These are phyloP conservation scores for Alauda arvensis DNA, from an alignment of 2,797 vertebrate genomes.

Conservation along the genomic window DNA sequence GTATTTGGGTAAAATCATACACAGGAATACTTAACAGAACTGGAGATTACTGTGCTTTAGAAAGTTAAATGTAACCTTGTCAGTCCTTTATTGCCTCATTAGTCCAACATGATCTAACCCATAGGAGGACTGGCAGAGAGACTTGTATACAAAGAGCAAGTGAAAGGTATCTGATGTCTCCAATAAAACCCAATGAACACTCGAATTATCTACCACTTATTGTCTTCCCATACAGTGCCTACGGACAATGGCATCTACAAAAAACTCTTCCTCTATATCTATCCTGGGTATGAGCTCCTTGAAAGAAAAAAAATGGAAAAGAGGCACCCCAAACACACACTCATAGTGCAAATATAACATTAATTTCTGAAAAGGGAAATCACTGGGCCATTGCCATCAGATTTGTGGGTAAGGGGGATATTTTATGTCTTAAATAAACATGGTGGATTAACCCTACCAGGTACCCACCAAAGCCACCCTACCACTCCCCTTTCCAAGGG, in stretches of 20 bases:
- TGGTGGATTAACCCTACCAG: background rate
- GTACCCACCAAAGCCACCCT: background rate
- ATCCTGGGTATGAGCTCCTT: background rate
- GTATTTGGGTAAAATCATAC: background rate
- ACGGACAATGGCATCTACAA: background rate
- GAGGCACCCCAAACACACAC: background rate
- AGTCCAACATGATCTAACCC: background rate
- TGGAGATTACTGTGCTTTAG: background rate
- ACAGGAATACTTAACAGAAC: background rate
- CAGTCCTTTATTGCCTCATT: background rate
- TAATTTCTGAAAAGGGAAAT: background rate
- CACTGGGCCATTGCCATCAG: background rate
- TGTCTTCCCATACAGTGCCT: background rate
- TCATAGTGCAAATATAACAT: background rate
- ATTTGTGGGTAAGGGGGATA: background rate
- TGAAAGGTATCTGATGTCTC: background rate
- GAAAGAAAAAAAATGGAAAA: background rate
- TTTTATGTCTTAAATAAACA: background rate
- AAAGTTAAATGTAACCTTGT: background rate
- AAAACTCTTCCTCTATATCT: background rate
- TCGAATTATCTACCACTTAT: background rate
- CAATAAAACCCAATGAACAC: background rate
- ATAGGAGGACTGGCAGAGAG: background rate
- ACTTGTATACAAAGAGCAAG: background rate
- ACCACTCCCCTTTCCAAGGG: background rate